phyloP scores from a whole-genome alignment of 1,140 invertebrate species.

The Sitobion miscanthi region DNA sequence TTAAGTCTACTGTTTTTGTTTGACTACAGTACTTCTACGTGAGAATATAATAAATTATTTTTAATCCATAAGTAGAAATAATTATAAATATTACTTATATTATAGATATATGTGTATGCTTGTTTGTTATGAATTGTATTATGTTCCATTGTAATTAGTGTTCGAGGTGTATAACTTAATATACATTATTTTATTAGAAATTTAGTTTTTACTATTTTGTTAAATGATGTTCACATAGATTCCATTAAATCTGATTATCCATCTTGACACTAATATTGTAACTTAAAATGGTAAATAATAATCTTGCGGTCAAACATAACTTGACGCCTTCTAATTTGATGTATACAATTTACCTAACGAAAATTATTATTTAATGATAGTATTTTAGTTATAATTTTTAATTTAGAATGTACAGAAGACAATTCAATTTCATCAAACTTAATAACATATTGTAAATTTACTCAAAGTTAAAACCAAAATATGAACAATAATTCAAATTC shows the following conservation, averaged over 20 bases:
- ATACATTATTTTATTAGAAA: not conserved
- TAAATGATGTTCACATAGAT: not conserved
- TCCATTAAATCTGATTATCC: not conserved
- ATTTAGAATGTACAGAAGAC: not conserved
- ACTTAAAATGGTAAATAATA: not conserved
- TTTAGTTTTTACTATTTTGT: conserved; percentile 10
- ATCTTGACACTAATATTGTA: not conserved
- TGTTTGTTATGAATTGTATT: not conserved
- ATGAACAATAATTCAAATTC: not conserved
- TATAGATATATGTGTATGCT: not conserved
- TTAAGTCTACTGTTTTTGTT: not conserved
- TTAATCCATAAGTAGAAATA: not conserved
- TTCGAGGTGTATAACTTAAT: not conserved
- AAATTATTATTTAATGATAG: not conserved
- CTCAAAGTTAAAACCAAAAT: not conserved
- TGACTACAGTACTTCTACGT: not conserved
- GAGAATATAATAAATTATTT: not conserved
- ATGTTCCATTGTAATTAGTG: not conserved
- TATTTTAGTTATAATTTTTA: not conserved
- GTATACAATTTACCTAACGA: not conserved
- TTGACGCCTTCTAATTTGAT: not conserved
- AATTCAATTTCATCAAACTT: not conserved
- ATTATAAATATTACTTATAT: conserved; percentile 5
- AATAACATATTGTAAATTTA: not conserved
- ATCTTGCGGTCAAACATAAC: not conserved